Evolutionary conservation across 1,140 invertebrate genomes (phyloP).

Genomic region (Cotesia typhae): DNA sequence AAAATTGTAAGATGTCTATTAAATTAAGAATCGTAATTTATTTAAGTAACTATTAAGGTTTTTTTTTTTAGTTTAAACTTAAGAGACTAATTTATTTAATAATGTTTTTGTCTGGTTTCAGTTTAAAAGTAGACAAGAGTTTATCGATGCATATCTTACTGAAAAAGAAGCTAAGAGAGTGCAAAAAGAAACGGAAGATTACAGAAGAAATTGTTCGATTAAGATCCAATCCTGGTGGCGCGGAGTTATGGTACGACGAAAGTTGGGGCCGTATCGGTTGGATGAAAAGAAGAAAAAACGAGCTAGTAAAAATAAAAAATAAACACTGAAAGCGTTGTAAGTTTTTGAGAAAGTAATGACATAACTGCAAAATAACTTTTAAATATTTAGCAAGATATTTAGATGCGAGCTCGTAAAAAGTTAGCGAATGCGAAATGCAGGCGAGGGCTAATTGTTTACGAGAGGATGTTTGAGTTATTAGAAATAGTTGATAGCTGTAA

Average conservation of each 20-base stretch:
- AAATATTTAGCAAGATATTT: too few relatives aligned
- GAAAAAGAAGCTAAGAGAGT: conserved; percentile 52
- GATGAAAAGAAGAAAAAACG: conserved; percentile 67
- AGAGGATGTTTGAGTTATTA: too few relatives aligned
- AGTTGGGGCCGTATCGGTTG: conserved; percentile 69
- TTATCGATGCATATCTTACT: conserved; percentile 59
- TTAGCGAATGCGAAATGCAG: too few relatives aligned
- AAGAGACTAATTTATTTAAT: conserved; percentile 17
- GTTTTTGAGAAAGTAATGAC: background rate
- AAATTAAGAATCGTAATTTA: too few relatives aligned
- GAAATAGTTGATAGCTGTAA: too few relatives aligned
- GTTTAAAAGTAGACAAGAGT: conserved; percentile 56
- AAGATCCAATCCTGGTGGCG: conserved; percentile 77
- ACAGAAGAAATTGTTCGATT: conserved; percentile 54
- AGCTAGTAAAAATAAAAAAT: conserved; percentile 62
- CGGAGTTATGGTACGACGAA: conserved; percentile 73
- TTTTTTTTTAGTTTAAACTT: too few relatives aligned
- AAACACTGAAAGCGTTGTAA: conserved; percentile 31
- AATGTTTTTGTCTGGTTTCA: conserved; percentile 42
- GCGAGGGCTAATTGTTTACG: too few relatives aligned
- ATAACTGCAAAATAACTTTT: too few relatives aligned
- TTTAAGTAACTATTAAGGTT: too few relatives aligned
- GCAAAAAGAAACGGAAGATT: conserved; percentile 51
- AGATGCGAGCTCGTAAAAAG: too few relatives aligned
- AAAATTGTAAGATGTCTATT: too few relatives aligned